Conservation (phyloP, 2,888 invertebrate species). For the Aleiodes leptofemur region DNA sequence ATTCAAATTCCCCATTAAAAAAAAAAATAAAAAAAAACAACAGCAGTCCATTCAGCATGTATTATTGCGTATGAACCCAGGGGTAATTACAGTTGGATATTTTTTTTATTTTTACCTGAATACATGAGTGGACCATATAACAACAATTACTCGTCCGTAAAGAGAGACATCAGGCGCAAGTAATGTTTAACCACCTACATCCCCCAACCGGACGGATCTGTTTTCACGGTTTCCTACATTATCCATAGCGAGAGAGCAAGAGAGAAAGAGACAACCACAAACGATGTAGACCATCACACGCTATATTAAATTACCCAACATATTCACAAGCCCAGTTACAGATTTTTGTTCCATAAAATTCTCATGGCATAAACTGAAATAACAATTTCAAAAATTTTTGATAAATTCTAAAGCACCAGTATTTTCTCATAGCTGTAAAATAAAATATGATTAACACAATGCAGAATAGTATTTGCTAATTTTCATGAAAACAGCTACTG, state of each 20-base stretch:
- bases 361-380: not conserved
- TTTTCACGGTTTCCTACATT: conserved; percentile 53
- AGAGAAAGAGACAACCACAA: conserved; percentile 39
- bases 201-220: conserved; percentile 49
- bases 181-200: conserved; percentile 51
- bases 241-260: conserved; percentile 32
- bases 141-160: conserved; percentile 37
- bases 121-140: not conserved
- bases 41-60: too few species aligned
- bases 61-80: conserved; percentile 9
- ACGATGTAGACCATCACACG: conserved; percentile 56
- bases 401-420: not conserved
- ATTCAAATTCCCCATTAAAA: too few species aligned
- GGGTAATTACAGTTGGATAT: conserved; percentile 6
- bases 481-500: conserved; percentile 40
- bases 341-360: conserved; percentile 15
- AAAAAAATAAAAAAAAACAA: too few species aligned
- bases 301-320: conserved; percentile 55
- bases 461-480: conserved; percentile 3
- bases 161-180: conserved; percentile 47
- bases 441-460: not conserved
- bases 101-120: not conserved
- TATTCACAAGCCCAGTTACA: conserved; percentile 45
- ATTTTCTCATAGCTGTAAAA: conserved; percentile 4
- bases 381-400: conserved; percentile 6